Base-by-base conservation (phyloP, 2,888 invertebrate species). In the Brachynemurus nebulosus region DNA sequence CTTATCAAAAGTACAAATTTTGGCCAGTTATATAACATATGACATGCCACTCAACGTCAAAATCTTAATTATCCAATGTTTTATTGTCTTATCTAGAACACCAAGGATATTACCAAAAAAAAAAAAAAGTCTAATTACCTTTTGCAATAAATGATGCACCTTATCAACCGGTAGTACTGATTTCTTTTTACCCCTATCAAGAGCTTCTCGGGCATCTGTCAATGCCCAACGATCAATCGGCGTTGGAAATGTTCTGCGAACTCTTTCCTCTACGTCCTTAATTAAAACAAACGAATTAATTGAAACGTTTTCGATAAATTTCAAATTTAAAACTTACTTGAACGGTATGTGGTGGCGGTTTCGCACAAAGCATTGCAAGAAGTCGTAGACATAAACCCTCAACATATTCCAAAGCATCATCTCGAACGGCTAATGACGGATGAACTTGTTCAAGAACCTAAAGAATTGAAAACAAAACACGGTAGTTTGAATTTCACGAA, bases 151-250 rank as follows among this genome's bases (percentile, higher is more conserved):
- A 48, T 83, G 80, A 62, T 95, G 95, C 48, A 95, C 81, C 63
- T 84, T 86, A 59, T 95, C 93, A 25, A 84, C 80, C 11, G 93
- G 93, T 55, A 89, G 68, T 47, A 86, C 80, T 38, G 80, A 76
- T 55, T 83, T 78, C 60, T 84, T 86, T 59, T 83, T 83, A 44
- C 81, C 81, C 57, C 80, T 78, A 54, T 86, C 83, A 49, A 86
- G 71, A 40, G 85, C 84, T 57, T 84, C 86, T 52, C 83, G 80
- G 14, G 93, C 95, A 62, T 95, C 93, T 51, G 76, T 76, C 47
- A 92, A 72, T 40, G 93, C 91, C 92, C 93, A 95, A 61, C 79
- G 79, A 67, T 93, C 91, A 53, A 96, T 85, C 3, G 95, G 93
- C 12, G 85, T 84, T n/a, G 95, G 95, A 70, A 95, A 93, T 43